Percentiles rank a stretch among this genome's conserved stretches.
These are phyloP conservation scores for Aurelia sp. DNA, from an alignment of 30 jellyfish, hydroid and myxozoan genomes.

Conservation along the genomic window DNA sequence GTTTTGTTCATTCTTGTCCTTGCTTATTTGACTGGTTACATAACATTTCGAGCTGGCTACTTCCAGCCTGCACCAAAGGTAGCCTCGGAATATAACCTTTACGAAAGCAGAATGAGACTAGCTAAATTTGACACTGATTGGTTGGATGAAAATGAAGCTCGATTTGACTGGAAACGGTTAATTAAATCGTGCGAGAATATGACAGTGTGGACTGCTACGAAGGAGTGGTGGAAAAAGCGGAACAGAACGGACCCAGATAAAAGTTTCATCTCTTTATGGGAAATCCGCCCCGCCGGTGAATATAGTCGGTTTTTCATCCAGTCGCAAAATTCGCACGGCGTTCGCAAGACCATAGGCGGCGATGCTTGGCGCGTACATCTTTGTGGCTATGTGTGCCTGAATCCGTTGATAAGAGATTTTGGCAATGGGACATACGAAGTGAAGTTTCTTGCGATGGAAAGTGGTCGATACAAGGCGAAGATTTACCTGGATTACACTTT, in stretches of 20 bases:
- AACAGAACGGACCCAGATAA: constrained; percentile 83
- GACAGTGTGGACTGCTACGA: constrained; percentile 72
- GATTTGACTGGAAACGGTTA: constrained; percentile 54
- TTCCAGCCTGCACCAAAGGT: constrained; percentile 45
- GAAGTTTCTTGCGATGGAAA: constrained; percentile 73
- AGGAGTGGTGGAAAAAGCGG: constrained; percentile 86
- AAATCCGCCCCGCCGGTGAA: constrained; percentile 91
- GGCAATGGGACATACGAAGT: constrained; percentile 95
- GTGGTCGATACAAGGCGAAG: constrained; percentile 73
- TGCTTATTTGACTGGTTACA: constrained; percentile 62
- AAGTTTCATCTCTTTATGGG: constrained; percentile 80
- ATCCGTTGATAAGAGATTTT: constrained; percentile 72
- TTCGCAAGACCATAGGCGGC: constrained; percentile 77
- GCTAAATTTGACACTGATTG: constrained; percentile 40
- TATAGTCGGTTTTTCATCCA: constrained; percentile 87
- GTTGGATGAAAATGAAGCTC: constrained; percentile 72
- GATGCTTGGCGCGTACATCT: constrained; percentile 92
- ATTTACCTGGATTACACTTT: constrained; percentile 86
- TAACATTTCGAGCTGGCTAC: constrained; percentile 57
- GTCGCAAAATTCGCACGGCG: constrained; percentile 79
- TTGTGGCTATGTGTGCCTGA: constrained; percentile 76
- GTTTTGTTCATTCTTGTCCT: constrained; percentile 53
- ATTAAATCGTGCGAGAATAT: constrained; percentile 29
- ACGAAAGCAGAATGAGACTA: constrained; percentile 17
- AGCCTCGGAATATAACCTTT: constrained; percentile 30